Evolutionary conservation across 2,888 invertebrate species (phyloP).

Genomic region (Hemicrepidius hirtus): DNA sequence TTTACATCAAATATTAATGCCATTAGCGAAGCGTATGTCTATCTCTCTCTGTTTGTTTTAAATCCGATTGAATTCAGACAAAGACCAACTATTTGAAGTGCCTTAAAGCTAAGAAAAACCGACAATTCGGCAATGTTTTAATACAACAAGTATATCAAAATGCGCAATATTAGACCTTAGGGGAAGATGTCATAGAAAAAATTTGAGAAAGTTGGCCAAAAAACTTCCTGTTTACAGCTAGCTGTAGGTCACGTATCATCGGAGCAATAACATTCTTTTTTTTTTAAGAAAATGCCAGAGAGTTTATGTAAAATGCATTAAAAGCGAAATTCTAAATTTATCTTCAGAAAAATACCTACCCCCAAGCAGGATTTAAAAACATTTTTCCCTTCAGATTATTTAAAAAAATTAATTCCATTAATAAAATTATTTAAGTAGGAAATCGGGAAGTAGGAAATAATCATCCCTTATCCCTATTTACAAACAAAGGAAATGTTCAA

Average conservation of each 20-base stretch:
- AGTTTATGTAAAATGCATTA: constrained; percentile 18
- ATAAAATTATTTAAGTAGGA: not conserved
- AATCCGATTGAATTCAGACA: not conserved
- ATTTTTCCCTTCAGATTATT: not conserved
- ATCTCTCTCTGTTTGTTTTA: not conserved
- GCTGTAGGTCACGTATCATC: constrained; percentile 40
- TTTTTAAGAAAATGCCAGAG: not conserved
- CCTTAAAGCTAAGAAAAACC: constrained; percentile 3
- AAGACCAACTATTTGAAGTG: constrained; percentile 13
- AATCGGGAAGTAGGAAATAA: constrained; percentile 14
- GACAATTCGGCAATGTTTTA: constrained; percentile 2
- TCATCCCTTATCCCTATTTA: constrained; percentile 21
- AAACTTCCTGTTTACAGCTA: constrained; percentile 38
- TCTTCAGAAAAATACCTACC: not conserved
- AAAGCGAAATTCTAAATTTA: constrained; percentile 18
- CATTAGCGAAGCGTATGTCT: not conserved
- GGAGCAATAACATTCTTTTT: not conserved
- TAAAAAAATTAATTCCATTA: not conserved
- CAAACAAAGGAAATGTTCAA: constrained; percentile 31
- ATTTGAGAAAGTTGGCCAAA: constrained; percentile 42
- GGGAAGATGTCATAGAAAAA: constrained; percentile 33
- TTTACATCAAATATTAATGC: not conserved
- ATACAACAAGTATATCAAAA: not conserved
- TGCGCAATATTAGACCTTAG: constrained; percentile 43
- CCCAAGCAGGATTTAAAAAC: not conserved